These are phyloP conservation scores for Pycnomerus fuliginosus DNA, from an alignment of 2,888 invertebrate species.

Conservation along the genomic window DNA sequence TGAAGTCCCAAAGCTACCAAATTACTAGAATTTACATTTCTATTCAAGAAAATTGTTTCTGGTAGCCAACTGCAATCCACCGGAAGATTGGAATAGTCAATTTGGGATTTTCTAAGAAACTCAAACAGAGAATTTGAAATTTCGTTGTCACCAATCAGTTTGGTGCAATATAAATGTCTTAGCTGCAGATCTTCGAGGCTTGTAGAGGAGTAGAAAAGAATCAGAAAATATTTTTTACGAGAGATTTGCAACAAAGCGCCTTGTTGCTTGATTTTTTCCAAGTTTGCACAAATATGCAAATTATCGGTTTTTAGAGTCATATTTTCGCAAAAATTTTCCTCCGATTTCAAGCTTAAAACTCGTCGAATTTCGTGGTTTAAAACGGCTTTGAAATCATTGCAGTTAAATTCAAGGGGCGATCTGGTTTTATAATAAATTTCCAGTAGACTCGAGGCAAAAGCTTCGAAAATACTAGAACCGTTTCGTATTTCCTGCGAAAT, in stretches of 20 bases:
- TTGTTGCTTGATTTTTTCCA: slow-evolving; percentile 60
- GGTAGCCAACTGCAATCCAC: slow-evolving; percentile 46
- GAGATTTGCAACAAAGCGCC: slow-evolving; percentile 39
- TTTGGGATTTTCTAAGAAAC: slow-evolving; percentile 12
- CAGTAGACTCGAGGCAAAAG: slow-evolving; percentile 60
- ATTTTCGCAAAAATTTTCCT: slow-evolving; percentile 35
- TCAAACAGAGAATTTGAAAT: slow-evolving; percentile 13
- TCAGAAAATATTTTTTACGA: slow-evolving; percentile 38
- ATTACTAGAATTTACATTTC: slow-evolving; percentile 14
- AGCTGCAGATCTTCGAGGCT: slow-evolving; percentile 45
- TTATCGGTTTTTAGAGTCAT: slow-evolving; percentile 51
- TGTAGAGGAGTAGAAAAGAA: slow-evolving; percentile 51
- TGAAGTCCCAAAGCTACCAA: slow-evolving; percentile 18
- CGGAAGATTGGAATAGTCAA: slow-evolving; percentile 31
- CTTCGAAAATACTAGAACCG: slow-evolving; percentile 58
- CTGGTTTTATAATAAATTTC: slow-evolving; percentile 62
- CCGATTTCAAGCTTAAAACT: slow-evolving; percentile 1
- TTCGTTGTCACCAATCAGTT: slow-evolving; percentile 5
- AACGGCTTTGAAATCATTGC: slow-evolving; percentile 51
- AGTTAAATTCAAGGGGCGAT: slow-evolving; percentile 42
- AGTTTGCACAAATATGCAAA: slow-evolving; percentile 56
- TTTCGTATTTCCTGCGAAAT: slow-evolving; percentile 62
- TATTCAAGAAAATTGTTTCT: slow-evolving; percentile 28
- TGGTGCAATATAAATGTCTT: slow-evolving; percentile 37
- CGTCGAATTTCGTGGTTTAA: slow-evolving; percentile 56